phyloP scores from a whole-genome alignment of 2,888 invertebrate genomes.

The Orthonychiurus folsomi region DNA sequence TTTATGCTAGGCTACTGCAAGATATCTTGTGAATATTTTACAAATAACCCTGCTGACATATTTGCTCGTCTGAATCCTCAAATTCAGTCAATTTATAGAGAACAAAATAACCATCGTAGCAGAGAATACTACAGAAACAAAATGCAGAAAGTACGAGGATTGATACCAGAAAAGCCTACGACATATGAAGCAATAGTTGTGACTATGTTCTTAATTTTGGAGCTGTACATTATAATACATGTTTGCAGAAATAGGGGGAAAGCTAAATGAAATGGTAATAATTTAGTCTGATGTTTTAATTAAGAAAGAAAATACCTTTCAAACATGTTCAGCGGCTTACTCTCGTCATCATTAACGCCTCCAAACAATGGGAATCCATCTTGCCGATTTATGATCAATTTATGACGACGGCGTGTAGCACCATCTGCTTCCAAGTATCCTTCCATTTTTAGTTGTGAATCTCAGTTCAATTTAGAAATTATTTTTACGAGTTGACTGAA shows the following conservation, averaged over 20 bases:
- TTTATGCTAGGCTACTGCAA: conserved; percentile 9
- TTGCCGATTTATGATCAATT: conserved; percentile 11
- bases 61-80: conserved; percentile 5
- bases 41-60: not conserved
- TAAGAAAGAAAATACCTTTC: not conserved
- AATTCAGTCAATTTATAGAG: not conserved
- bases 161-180: conserved; percentile 6
- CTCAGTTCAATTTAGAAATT: not conserved
- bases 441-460: conserved; percentile 5
- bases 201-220: not conserved
- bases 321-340: not conserved
- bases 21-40: conserved; percentile 9
- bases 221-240: conserved; percentile 12
- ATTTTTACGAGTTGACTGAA: no score
- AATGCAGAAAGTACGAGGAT: not conserved
- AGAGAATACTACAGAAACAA: not conserved
- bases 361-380: not conserved
- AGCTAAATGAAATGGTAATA: conserved; percentile 6
- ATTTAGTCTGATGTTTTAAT: not conserved
- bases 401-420: conserved; percentile 5
- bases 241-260: conserved; percentile 6
- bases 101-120: not conserved
- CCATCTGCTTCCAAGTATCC: conserved; percentile 13
- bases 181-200: conserved; percentile 4
- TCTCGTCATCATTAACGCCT: not conserved